A percentile compares a stretch with the other conserved stretches of the same genome.
These are phyloP conservation scores for Seira sanloemensis DNA, from an alignment of 2,888 invertebrate genomes.

Conservation along the genomic window DNA sequence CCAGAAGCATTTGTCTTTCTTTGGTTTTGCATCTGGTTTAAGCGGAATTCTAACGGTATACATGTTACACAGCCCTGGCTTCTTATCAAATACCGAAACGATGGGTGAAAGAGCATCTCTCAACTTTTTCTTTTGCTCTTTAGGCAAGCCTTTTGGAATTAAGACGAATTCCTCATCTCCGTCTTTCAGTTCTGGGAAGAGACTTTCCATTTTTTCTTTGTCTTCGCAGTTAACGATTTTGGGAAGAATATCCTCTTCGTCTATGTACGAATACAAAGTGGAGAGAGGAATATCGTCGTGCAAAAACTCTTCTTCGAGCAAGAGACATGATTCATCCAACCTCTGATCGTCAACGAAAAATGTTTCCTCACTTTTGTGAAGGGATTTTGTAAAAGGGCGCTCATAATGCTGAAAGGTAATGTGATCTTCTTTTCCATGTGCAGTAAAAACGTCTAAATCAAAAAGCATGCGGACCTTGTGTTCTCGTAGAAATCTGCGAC, in stretches of 20 bases:
- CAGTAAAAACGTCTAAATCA: not conserved
- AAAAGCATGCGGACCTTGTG: constrained; percentile 13
- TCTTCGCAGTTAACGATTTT: not conserved
- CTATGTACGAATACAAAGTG: not conserved
- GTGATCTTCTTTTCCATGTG: not conserved
- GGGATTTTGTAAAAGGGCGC: not conserved
- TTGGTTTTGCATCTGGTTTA: constrained; percentile 53
- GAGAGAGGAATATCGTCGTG: not conserved
- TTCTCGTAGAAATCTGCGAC: constrained; percentile 1
- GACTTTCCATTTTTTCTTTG: constrained; percentile 25
- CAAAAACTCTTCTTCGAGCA: not conserved
- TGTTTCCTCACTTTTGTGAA: not conserved
- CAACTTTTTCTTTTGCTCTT: constrained; percentile 9
- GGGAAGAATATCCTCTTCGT: not conserved
- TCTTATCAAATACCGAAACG: constrained; percentile 24
- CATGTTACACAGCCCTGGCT: constrained; percentile 31
- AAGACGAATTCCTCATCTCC: not conserved
- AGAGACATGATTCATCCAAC: not conserved
- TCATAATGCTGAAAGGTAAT: not conserved
- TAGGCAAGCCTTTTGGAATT: constrained; percentile 16
- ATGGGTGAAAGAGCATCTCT: constrained; percentile 8
- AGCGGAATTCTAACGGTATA: constrained; percentile 35
- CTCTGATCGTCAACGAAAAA: not conserved
- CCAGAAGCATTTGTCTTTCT: constrained; percentile 23
- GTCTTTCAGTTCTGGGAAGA: constrained; percentile 4